phyloP scores from a whole-genome alignment of 2,888 invertebrate genomes.

The Synergus itoensis region DNA sequence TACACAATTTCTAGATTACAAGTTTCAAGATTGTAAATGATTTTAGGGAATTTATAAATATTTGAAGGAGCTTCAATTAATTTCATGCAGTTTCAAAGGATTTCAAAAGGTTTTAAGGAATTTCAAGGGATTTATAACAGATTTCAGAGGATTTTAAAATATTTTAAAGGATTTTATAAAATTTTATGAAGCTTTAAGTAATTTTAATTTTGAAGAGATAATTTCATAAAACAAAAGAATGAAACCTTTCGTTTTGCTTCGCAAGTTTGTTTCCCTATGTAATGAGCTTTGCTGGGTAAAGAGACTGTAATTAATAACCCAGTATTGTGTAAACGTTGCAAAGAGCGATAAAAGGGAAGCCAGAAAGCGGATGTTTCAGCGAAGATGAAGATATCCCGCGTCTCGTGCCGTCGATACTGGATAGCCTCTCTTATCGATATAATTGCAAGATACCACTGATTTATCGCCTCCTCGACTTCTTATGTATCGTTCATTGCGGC shows the following conservation, averaged over 20 bases:
- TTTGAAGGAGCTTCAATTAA: too few species aligned
- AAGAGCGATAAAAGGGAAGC: neutral
- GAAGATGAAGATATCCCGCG: slow-evolving; percentile 65
- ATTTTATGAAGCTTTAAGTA: too few species aligned
- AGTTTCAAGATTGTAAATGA: too few species aligned
- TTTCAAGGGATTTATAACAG: too few species aligned
- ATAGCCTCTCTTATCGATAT: slow-evolving; percentile 71
- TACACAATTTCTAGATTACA: too few species aligned
- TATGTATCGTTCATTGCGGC: slow-evolving; percentile 51
- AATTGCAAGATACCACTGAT: slow-evolving; percentile 72
- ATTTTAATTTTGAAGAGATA: too few species aligned
- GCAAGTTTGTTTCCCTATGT: neutral
- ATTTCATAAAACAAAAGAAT: too few species aligned
- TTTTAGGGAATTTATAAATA: too few species aligned
- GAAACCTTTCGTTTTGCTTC: neutral
- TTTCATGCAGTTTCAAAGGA: too few species aligned
- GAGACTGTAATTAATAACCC: neutral
- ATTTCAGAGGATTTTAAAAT: too few species aligned
- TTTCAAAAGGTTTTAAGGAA: too few species aligned
- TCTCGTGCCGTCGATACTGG: slow-evolving; percentile 64
- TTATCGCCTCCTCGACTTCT: slow-evolving; percentile 56
- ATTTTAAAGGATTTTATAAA: too few species aligned
- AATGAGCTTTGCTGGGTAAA: neutral
- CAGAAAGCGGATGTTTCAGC: neutral
- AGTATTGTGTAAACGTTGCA: neutral